These are phyloP conservation scores for Cephonodes hylas DNA, from an alignment of 2,888 invertebrate species.

Conservation along the genomic window DNA sequence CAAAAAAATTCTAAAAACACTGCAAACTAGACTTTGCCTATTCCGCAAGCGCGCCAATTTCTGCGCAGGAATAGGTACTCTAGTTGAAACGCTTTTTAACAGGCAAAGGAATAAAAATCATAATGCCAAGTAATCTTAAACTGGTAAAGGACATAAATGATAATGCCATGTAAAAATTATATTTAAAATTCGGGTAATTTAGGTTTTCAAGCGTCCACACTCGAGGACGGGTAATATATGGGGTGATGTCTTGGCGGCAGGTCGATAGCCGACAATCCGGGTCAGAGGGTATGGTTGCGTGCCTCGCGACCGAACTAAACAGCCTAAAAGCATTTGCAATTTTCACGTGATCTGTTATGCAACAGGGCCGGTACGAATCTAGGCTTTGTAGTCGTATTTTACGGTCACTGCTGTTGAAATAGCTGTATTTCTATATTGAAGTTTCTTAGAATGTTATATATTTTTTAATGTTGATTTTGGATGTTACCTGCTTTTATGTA, in stretches of 20 bases:
- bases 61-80: no score
- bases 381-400: neutral
- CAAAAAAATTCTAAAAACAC: no score
- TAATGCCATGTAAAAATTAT: neutral
- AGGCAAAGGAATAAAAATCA: no score
- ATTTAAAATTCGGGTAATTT: neutral
- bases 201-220: neutral
- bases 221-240: conserved; percentile 7
- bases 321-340: conserved; percentile 10
- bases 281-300: conserved; percentile 11
- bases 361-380: neutral
- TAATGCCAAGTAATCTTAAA: no score
- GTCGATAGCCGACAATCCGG: conserved; percentile 13
- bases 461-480: no score
- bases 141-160: no score
- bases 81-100: no score
- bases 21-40: no score
- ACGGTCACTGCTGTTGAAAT: neutral
- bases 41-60: no score
- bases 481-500: no score
- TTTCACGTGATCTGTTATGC: conserved; percentile 4
- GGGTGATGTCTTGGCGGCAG: conserved; percentile 8
- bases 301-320: neutral
- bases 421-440: no score
- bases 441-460: no score